phyloP scores from a whole-genome alignment of 2,888 invertebrate genomes.

The Nemurella pictetii region DNA sequence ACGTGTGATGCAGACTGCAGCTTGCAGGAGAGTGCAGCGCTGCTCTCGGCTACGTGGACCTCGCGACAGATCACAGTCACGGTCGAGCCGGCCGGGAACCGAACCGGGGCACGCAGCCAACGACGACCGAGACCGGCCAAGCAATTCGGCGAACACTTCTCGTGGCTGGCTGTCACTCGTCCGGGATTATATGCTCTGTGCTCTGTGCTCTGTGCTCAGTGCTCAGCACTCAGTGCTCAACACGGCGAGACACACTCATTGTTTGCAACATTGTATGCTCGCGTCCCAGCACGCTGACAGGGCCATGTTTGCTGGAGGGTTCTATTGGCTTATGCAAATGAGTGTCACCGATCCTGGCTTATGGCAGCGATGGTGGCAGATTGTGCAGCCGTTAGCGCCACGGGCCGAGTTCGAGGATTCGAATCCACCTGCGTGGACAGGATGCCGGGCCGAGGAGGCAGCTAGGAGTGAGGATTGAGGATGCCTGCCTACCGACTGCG shows the following conservation, averaged over 20 bases:
- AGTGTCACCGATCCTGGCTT: background rate
- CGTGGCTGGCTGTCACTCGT: too few species aligned
- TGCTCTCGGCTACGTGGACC: too few species aligned
- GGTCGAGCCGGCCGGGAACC: background rate
- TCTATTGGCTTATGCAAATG: constrained; percentile 1
- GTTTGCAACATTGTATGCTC: background rate
- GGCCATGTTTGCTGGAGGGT: background rate
- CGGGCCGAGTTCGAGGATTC: background rate
- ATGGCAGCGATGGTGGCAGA: background rate
- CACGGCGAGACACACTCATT: too few species aligned
- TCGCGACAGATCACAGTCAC: background rate
- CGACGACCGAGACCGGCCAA: background rate
- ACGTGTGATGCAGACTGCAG: too few species aligned
- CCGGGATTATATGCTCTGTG: too few species aligned
- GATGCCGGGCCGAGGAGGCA: background rate
- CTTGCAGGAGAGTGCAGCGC: too few species aligned
- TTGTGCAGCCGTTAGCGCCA: background rate
- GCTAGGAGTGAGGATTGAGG: background rate
- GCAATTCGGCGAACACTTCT: background rate
- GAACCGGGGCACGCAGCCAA: background rate
- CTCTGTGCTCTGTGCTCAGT: too few species aligned
- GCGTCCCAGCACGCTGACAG: too few species aligned
- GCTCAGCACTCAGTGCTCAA: too few species aligned
- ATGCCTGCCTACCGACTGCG: background rate
- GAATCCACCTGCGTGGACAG: background rate